These are phyloP conservation scores for Tachyglossus aculeatus DNA, from an alignment of 2,797 vertebrate species.

Conservation along the genomic window DNA sequence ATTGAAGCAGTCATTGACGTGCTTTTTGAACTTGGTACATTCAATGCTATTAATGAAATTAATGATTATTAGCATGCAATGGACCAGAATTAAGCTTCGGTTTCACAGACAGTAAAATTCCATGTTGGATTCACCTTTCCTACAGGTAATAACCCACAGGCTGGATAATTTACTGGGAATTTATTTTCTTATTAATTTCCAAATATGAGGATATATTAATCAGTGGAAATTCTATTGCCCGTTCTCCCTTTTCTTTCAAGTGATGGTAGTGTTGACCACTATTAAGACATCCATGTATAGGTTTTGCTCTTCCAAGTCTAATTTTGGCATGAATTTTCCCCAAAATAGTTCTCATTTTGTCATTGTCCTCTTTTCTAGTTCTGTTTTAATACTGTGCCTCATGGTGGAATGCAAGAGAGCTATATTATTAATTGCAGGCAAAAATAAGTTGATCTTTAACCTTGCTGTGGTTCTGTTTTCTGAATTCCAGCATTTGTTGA, in stretches of 20 bases:
- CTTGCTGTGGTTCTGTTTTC: constrained; percentile 50
- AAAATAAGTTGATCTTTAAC: constrained; percentile 66
- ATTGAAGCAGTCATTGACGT: constrained; percentile 54
- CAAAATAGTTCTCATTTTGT: constrained; percentile 66
- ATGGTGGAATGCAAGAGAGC: constrained; percentile 52
- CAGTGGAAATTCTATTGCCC: not conserved
- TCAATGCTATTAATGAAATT: constrained; percentile 53
- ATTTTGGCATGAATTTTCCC: too few species aligned
- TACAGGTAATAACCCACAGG: not conserved
- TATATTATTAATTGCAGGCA: constrained; percentile 61
- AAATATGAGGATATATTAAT: not conserved
- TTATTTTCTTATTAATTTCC: not conserved
- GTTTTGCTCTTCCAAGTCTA: not conserved
- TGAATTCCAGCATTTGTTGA: constrained; percentile 57
- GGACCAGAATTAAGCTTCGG: constrained; percentile 15
- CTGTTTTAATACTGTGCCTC: constrained; percentile 56
- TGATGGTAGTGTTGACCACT: constrained; percentile 5
- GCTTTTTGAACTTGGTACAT: constrained; percentile 32
- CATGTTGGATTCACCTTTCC: constrained; percentile 1
- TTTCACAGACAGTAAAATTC: not conserved
- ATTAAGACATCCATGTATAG: not conserved
- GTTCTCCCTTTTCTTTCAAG: not conserved
- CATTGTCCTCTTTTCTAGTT: constrained; percentile 63
- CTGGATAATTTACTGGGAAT: not conserved
- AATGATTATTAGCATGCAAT: constrained; percentile 43